A percentile compares a stretch with the other conserved stretches of the same genome.
Conservation (phyloP, 1,140 invertebrate species). For the Drosophila auraria region DNA sequence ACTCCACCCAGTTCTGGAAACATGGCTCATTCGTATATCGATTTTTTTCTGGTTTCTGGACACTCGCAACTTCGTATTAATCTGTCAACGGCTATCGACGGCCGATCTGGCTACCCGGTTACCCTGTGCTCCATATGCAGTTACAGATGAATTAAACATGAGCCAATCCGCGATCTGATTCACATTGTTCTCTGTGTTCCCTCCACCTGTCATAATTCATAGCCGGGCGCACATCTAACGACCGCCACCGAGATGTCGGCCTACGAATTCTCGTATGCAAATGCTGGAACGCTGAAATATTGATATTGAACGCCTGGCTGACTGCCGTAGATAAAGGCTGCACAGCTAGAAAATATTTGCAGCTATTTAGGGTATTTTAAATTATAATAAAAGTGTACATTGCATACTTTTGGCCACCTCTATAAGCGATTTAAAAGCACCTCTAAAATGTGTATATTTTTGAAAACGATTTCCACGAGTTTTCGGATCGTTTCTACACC, state of each 20-base stretch:
- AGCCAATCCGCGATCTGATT: constrained; percentile 33
- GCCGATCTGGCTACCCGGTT: constrained; percentile 23
- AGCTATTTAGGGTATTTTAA: background rate
- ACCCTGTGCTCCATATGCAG: constrained; percentile 55
- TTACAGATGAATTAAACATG: constrained; percentile 69
- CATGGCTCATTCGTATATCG: background rate
- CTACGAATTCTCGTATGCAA: constrained; percentile 62
- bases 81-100: constrained; percentile 40
- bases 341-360: constrained; percentile 23
- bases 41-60: constrained; percentile 41
- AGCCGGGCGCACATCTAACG: constrained; percentile 28
- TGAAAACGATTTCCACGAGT: too few species aligned
- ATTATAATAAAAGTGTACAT: too few species aligned
- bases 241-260: constrained; percentile 51
- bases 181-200: constrained; percentile 53
- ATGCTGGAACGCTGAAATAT: constrained; percentile 48
- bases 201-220: constrained; percentile 68
- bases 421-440: too few species aligned
- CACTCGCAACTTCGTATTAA: constrained; percentile 36
- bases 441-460: too few species aligned
- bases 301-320: constrained; percentile 78
- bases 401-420: too few species aligned
- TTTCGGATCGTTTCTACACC: too few species aligned
- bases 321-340: constrained; percentile 54
- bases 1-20: constrained; percentile 49